Base-by-base conservation (phyloP, 1,140 invertebrate species). In the Calephelis nemesis region DNA sequence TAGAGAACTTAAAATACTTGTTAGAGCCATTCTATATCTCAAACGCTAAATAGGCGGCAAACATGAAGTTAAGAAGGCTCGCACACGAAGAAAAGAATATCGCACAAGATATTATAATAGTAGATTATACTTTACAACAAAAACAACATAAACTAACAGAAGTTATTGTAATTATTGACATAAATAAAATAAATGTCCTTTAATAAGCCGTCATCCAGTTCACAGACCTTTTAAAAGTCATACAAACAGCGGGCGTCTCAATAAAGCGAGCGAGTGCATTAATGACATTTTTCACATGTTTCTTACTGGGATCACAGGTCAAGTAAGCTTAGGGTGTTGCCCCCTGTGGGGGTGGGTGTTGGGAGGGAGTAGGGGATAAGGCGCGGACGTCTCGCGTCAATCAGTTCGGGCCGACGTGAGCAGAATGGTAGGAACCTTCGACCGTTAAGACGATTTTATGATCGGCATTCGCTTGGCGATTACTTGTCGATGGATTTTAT, bases 201-300 rank as follows among this genome's bases (percentile, higher is more conserved):
- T 58, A 58, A 58, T 30, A 30, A 58, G 19, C 7, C 12, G 39
- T 60, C 30, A 60, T 40, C 39, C 58, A 60, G 58, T 60, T 60
- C 58, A 60, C 39, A 39, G 39, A 60, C 58, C 47, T 49, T 64
- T 48, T 48, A 64, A 64, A 64, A 47, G 63, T 47, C 15, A 64
- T 47, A 67, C 63, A 64, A 66, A 50, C 65, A 67, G 65, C 65
- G 65, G 65, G 64, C 68, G 54, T 48, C 65, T 72, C 67, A 58
- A 74, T 72, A 74, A 63, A 68, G 47, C 30, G 63, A 68, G 66
- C 47, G 42, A 69, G 82, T 88, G 85, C 87, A 88, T 88, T 86
- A 87, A 88, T 87, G 84, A 87, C 87, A 88, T 88, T 87, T 90
- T 87, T 88, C 87, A 85, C 87, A 88, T 88, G 87, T 85, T 89